These are phyloP conservation scores for Lepeophtheirus salmonis DNA, from an alignment of 1,140 invertebrate genomes.

Conservation along the genomic window DNA sequence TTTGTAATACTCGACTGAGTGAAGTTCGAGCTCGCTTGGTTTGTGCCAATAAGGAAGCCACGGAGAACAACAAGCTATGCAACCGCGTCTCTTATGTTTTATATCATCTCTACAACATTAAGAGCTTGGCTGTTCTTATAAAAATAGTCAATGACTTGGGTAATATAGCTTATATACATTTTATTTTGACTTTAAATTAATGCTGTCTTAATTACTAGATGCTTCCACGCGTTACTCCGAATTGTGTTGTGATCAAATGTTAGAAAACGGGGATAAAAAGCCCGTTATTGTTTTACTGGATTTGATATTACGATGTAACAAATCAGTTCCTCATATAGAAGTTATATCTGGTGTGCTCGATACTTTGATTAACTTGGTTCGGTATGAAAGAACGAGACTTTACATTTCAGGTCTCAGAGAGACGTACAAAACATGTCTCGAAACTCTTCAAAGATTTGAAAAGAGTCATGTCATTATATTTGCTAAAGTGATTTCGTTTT, in stretches of 20 bases:
- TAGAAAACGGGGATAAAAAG: constrained; percentile 11
- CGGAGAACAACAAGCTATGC: constrained; percentile 7
- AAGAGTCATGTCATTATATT: neutral
- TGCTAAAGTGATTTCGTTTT: neutral
- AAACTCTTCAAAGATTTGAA: neutral
- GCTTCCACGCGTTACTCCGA: constrained; percentile 19
- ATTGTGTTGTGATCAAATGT: constrained; percentile 19
- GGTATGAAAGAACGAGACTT: constrained; percentile 14
- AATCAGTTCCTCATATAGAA: constrained; percentile 22
- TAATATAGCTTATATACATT: too few species aligned
- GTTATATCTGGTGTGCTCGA: constrained; percentile 20
- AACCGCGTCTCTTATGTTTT: constrained; percentile 15
- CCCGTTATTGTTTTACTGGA: constrained; percentile 19
- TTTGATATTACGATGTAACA: constrained; percentile 18
- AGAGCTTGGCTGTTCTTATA: constrained; percentile 18
- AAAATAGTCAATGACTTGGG: constrained; percentile 18
- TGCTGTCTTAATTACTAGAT: too few species aligned
- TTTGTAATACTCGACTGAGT: neutral
- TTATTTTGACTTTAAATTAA: too few species aligned
- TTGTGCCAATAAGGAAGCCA: constrained; percentile 9
- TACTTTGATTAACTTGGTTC: constrained; percentile 21
- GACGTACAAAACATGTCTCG: neutral
- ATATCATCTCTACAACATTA: constrained; percentile 7
- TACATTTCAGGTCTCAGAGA: neutral
- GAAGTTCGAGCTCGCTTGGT: neutral